Base-by-base conservation (phyloP, 2,888 invertebrate genomes). In the Troides helena region DNA sequence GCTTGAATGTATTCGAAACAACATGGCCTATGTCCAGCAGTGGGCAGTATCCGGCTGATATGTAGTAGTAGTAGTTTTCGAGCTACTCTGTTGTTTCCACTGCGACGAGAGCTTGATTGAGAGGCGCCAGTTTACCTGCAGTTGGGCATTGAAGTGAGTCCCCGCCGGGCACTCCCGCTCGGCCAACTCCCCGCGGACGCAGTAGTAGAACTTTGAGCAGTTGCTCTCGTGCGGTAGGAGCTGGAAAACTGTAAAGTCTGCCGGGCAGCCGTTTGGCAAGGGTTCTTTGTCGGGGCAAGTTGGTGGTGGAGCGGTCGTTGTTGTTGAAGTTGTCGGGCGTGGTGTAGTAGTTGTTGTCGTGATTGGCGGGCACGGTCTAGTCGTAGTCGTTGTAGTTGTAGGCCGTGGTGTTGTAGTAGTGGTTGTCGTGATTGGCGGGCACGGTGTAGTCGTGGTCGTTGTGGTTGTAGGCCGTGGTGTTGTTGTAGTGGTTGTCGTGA, bases 161-260 rank as follows among this genome's bases (percentile, higher is more conserved):
- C 77, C 79, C 3, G 70, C 39, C 0, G 73, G 64, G 65, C 83
- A 84, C 0, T 73, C 62, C 14, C 73, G 74, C 46, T 74, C 77
- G 0, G 78, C 73, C 59, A 76, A 75, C n/a, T 79, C 74, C 12
- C 83, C 85, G 36, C 75, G 75, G 6, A 73, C 74, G 71, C 85
- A 86, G 63, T 80, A 77, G 71, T 85, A 84, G 77, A 81, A 84
- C 43, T 75, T 78, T 53, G 71, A 72, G 72, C 85, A 85, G n/a
- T 81, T 74, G 0, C 72, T 73, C 67, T 80, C 80, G 59, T 85
- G 82, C 0, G 84, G 82, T n/a, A 85, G 61, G 0, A 83, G 72
- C 1, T 73, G 71, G 30, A 82, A 77, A 10, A 79, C 67, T 6
- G 72, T 53, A 62, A 74, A 79, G 66, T 80, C 77, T 30, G 76